Percentiles rank a stretch among this genome's conserved stretches.
Evolutionary conservation across 2,888 invertebrate genomes (phyloP).

Genomic region (Acanthosepion pharaonis): DNA sequence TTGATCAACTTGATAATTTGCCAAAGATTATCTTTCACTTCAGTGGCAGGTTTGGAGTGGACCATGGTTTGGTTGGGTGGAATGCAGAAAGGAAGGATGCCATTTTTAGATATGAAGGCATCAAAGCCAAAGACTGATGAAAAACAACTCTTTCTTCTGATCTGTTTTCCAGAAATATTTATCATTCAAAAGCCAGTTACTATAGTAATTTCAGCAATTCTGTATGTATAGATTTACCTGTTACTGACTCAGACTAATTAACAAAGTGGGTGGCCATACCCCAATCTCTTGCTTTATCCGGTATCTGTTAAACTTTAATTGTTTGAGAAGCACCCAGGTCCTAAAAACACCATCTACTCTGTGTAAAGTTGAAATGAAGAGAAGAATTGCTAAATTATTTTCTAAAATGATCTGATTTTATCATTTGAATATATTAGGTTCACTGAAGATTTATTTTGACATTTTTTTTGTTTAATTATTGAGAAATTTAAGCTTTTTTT

Average conservation of each 20-base stretch:
- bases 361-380: no score
- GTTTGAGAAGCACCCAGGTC: not conserved
- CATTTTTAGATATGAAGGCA: not conserved
- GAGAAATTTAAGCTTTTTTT: no score
- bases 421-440: no score
- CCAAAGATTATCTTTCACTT: not conserved
- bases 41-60: not conserved
- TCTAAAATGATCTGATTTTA: no score
- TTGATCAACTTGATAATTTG: not conserved
- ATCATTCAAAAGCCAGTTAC: not conserved
- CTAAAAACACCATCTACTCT: no score
- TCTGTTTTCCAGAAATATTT: not conserved
- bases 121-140: not conserved
- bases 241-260: not conserved
- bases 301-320: not conserved
- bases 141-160: not conserved
- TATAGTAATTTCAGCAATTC: not conserved
- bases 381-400: no score
- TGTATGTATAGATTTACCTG: not conserved
- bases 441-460: no score
- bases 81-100: not conserved
- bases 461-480: no score
- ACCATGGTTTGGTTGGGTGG: not conserved
- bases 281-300: not conserved
- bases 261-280: not conserved